Percentiles rank a stretch among this genome's conserved stretches.
Evolutionary conservation across 64 coral and sea anemone species (phyloP).

Genomic region (Stichodactyla mertensii): DNA sequence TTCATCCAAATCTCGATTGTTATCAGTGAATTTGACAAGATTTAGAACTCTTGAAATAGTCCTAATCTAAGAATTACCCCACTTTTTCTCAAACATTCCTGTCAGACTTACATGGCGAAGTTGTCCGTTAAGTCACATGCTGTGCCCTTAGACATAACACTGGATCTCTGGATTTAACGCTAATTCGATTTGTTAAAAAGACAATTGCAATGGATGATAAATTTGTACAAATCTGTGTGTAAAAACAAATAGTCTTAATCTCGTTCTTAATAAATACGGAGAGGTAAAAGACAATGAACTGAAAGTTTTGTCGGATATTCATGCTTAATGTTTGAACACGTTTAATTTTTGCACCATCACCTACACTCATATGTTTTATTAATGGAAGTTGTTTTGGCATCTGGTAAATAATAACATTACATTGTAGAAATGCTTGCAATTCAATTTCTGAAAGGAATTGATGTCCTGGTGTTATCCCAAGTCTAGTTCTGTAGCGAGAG

Average conservation of each 20-base stretch:
- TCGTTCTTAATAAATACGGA: background rate
- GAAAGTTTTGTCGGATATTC: background rate
- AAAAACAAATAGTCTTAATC: constrained; percentile 7
- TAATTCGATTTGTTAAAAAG: constrained; percentile 1
- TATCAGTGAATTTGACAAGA: background rate
- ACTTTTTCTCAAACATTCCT: background rate
- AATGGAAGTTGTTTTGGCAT: no score
- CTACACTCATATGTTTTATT: no score
- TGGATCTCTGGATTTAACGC: background rate
- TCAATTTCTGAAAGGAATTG: no score
- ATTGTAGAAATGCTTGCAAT: no score
- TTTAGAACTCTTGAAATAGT: background rate
- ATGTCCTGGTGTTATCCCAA: no score
- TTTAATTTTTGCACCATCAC: no score
- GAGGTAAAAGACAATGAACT: background rate
- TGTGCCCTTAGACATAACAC: background rate
- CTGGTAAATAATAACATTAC: no score
- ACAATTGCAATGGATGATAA: background rate
- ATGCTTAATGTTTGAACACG: background rate
- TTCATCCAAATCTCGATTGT: background rate
- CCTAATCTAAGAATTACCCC: background rate
- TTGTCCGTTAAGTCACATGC: background rate
- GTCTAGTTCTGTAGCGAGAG: no score
- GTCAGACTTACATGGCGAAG: background rate
- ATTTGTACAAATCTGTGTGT: background rate